These are phyloP conservation scores for Ageneiosus marmoratus DNA, from an alignment of 2,113 vertebrate genomes.

Conservation along the genomic window DNA sequence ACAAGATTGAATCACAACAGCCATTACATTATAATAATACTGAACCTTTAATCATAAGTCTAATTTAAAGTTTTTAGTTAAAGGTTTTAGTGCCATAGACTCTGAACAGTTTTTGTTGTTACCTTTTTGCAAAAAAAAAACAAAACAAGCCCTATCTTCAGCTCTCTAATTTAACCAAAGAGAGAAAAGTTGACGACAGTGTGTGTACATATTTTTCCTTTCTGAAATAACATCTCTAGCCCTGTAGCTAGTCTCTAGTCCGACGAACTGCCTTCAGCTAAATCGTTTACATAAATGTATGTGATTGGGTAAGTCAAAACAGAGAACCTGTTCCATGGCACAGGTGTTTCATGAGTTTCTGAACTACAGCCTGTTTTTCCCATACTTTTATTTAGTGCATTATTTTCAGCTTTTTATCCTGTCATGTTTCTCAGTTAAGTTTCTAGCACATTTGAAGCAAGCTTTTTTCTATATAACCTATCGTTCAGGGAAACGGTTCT, in stretches of 20 bases:
- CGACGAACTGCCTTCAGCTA: neutral
- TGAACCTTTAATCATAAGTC: neutral
- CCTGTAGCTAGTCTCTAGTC: neutral
- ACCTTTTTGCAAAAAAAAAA: too few relatives aligned
- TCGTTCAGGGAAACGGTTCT: neutral
- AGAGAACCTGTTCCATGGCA: neutral
- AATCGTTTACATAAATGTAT: too few relatives aligned
- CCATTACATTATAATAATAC: neutral
- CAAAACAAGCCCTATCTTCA: too few relatives aligned
- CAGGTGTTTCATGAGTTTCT: neutral
- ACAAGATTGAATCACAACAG: neutral
- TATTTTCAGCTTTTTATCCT: neutral
- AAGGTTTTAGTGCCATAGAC: neutral
- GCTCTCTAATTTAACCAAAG: too few relatives aligned
- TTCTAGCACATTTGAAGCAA: neutral
- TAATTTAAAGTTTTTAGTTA: neutral
- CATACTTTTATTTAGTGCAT: neutral
- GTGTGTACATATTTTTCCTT: too few relatives aligned
- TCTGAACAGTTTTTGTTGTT: too few relatives aligned
- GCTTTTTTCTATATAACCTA: too few relatives aligned
- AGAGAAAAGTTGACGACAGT: too few relatives aligned
- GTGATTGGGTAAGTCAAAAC: neutral
- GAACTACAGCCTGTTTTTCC: neutral
- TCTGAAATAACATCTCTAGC: neutral
- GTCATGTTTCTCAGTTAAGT: neutral